Evolutionary conservation across 2,797 vertebrate species (phyloP).

Genomic region (Chanos chanos): DNA sequence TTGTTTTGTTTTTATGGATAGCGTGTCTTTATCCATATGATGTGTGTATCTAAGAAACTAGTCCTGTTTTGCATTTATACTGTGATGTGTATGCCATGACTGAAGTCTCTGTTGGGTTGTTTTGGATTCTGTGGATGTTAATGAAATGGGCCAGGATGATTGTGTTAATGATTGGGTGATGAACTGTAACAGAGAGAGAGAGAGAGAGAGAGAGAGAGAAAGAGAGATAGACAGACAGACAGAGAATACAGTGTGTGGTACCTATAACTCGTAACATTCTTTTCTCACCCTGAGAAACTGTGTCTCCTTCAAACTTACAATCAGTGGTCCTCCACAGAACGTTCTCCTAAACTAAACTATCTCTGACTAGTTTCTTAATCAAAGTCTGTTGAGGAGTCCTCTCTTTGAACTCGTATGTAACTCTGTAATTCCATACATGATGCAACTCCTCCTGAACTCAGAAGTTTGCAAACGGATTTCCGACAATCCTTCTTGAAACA

Average conservation of each 20-base stretch:
- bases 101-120: constrained; percentile 8
- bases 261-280: too few species aligned
- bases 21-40: constrained; percentile 20
- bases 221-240: too few species aligned
- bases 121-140: neutral
- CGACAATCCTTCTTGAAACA: constrained; percentile 57
- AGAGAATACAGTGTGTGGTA: too few species aligned
- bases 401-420: neutral
- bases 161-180: constrained; percentile 30
- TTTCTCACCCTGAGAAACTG: neutral
- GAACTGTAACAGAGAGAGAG: neutral
- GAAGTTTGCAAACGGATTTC: constrained; percentile 40
- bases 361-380: too few species aligned
- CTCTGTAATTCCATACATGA: constrained; percentile 45
- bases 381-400: too few species aligned
- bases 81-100: constrained; percentile 24
- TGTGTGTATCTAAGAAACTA: neutral
- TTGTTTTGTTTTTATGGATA: constrained; percentile 17
- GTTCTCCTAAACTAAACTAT: constrained; percentile 32
- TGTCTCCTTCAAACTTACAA: constrained; percentile 29
- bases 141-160: constrained; percentile 14
- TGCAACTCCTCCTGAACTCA: constrained; percentile 34
- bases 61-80: constrained; percentile 2
- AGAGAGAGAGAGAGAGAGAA: too few species aligned
- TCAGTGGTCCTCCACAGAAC: constrained; percentile 22